Percentiles rank a stretch among this genome's conserved stretches.
Conservation (phyloP, 2,888 invertebrate genomes). For the Amphiduros pacificus region DNA sequence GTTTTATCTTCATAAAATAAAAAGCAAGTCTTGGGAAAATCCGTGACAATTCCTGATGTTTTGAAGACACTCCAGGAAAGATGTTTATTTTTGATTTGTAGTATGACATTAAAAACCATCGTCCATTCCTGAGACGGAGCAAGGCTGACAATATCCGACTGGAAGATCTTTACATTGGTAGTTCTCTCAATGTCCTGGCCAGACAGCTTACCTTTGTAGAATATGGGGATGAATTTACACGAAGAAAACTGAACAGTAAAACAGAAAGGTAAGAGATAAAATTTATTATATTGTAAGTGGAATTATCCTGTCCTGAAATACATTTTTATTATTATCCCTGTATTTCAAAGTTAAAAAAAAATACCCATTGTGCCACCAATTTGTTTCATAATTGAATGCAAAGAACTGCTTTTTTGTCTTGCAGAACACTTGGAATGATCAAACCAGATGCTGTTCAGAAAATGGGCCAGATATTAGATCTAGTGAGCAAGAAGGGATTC, state of each 20-base stretch:
- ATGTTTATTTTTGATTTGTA: conserved; percentile 39
- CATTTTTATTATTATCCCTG: too few species aligned
- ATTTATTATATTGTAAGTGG: too few species aligned
- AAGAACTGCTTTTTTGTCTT: too few species aligned
- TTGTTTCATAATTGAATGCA: too few species aligned
- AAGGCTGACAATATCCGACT: conserved; percentile 51
- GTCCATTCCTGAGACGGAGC: conserved; percentile 58
- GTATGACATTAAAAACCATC: conserved; percentile 60
- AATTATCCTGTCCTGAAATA: too few species aligned
- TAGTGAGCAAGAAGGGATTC: conserved; percentile 66
- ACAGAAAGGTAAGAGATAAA: conserved; percentile 55
- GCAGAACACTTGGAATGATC: conserved; percentile 73
- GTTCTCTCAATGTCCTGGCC: conserved; percentile 58
- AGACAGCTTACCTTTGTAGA: conserved; percentile 59
- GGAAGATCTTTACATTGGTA: conserved; percentile 60
- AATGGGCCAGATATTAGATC: conserved; percentile 75
- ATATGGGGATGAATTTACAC: conserved; percentile 61
- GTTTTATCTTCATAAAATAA: too few species aligned
- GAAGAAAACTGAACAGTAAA: conserved; percentile 46
- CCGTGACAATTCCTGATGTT: too few species aligned
- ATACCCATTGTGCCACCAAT: too few species aligned
- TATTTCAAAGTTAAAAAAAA: too few species aligned
- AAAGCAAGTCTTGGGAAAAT: too few species aligned
- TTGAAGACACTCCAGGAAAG: too few species aligned
- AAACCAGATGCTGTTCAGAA: conserved; percentile 73